phyloP scores from a whole-genome alignment of 1,140 invertebrate species.

The Hylyphantes graminicola region DNA sequence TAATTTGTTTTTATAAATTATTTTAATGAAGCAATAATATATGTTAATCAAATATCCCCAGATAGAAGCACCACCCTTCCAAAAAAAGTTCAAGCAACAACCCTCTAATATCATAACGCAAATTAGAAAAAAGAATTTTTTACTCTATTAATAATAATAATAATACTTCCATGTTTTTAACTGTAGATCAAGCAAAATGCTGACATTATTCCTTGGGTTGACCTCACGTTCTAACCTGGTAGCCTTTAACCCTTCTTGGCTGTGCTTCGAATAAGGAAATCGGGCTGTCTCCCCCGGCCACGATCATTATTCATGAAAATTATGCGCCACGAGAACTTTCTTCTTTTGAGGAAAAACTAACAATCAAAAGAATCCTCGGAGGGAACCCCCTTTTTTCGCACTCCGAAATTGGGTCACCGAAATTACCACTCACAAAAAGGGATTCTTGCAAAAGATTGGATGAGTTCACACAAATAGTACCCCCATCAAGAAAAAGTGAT shows the following conservation, averaged over 20 bases:
- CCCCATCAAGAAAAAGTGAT: not conserved
- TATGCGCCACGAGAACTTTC: conserved; percentile 42
- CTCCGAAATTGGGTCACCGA: conserved; percentile 19
- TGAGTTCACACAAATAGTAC: not conserved
- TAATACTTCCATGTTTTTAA: conserved; percentile 45
- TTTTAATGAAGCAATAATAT: too few species aligned
- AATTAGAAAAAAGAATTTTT: conserved; percentile 29
- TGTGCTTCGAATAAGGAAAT: conserved; percentile 55
- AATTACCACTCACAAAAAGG: conserved; percentile 1
- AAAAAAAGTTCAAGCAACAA: conserved; percentile 27
- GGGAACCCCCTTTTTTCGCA: conserved; percentile 21
- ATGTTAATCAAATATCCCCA: too few species aligned
- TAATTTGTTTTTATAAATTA: too few species aligned
- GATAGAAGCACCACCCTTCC: not conserved
- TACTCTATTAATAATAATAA: conserved; percentile 16
- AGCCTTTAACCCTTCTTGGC: conserved; percentile 53
- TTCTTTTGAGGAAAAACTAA: conserved; percentile 20
- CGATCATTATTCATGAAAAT: conserved; percentile 58
- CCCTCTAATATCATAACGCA: conserved; percentile 4
- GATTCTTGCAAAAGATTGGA: not conserved
- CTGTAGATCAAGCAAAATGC: conserved; percentile 41
- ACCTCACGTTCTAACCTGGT: conserved; percentile 53
- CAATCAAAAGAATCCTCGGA: conserved; percentile 21
- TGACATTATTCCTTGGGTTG: conserved; percentile 51
- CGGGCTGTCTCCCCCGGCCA: conserved; percentile 35